A percentile compares a stretch with the other conserved stretches of the same genome.
phyloP scores from a whole-genome alignment of 1,140 invertebrate genomes.

The Chionoecetes opilio region DNA sequence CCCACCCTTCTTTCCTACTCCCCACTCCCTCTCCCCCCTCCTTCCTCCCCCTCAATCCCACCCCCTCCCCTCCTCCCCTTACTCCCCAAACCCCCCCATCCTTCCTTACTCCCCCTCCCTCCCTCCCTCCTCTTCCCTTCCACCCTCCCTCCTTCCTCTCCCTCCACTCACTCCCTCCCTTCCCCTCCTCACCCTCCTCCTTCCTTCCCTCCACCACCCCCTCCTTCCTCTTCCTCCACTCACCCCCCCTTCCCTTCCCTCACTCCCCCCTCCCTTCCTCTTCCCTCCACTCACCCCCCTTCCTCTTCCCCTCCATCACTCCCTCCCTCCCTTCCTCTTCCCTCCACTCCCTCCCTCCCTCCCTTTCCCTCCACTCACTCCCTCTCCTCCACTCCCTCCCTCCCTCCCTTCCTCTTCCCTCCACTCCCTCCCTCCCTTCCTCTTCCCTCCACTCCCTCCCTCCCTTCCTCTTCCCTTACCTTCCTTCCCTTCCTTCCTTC shows the following conservation, averaged over 20 bases:
- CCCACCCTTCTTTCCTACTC: background rate
- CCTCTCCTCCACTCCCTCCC: background rate
- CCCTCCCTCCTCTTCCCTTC: slow-evolving; percentile 16
- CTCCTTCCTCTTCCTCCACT: too few species aligned
- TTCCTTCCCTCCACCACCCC: background rate
- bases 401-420: background rate
- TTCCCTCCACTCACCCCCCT: too few species aligned
- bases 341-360: too few species aligned
- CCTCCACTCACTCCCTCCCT: too few species aligned
- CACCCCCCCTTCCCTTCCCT: background rate
- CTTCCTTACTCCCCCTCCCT: background rate
- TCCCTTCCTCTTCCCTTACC: too few species aligned
- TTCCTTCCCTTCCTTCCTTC: too few species aligned
- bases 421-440: too few species aligned
- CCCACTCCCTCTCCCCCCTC: background rate
- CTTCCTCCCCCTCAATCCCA: background rate
- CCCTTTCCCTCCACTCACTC: background rate
- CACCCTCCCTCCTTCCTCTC: too few species aligned
- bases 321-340: too few species aligned
- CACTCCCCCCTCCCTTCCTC: too few species aligned
- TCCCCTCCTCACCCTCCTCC: too few species aligned
- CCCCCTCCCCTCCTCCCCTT: background rate
- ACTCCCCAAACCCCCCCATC: background rate
- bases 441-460: too few species aligned
- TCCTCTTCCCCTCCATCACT: background rate